Conservation (phyloP, 23 tunicate species). For the Botrylloides violaceus region DNA sequence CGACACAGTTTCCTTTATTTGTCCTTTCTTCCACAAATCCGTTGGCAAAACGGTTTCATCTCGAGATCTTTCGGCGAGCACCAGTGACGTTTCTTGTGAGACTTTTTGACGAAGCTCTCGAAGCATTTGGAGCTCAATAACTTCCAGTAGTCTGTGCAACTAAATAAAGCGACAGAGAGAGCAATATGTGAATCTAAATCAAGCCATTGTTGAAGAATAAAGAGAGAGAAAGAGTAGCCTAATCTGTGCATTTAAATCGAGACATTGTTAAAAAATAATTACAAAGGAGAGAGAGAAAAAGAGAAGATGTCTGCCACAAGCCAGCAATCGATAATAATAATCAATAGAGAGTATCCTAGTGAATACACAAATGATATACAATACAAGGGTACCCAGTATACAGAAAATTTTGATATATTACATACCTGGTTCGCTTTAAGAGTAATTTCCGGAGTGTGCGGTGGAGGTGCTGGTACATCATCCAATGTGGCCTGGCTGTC, state of each 20-base stretch:
- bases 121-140: conserved; percentile 59
- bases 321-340: no score
- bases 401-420: no score
- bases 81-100: conserved; percentile 46
- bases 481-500: conserved; percentile 47
- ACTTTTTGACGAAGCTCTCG: conserved; percentile 56
- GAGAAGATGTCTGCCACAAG: no score
- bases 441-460: conserved; percentile 56
- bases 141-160: conserved; percentile 52
- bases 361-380: no score
- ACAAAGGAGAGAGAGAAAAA: no score
- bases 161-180: no score
- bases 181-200: no score
- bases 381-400: no score
- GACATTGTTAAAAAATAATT: no score
- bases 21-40: conserved; percentile 67
- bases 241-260: no score
- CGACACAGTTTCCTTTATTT: conserved; percentile 58
- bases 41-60: conserved; percentile 89
- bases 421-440: conserved; percentile 62
- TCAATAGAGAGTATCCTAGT: no score
- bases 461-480: conserved; percentile 48
- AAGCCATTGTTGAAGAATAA: not conserved
- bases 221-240: not conserved
- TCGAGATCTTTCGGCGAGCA: conserved; percentile 76